A percentile compares a stretch with the other conserved stretches of the same genome.
phyloP scores from a whole-genome alignment of 1,140 invertebrate species.

The Cryptotermes secundus region DNA sequence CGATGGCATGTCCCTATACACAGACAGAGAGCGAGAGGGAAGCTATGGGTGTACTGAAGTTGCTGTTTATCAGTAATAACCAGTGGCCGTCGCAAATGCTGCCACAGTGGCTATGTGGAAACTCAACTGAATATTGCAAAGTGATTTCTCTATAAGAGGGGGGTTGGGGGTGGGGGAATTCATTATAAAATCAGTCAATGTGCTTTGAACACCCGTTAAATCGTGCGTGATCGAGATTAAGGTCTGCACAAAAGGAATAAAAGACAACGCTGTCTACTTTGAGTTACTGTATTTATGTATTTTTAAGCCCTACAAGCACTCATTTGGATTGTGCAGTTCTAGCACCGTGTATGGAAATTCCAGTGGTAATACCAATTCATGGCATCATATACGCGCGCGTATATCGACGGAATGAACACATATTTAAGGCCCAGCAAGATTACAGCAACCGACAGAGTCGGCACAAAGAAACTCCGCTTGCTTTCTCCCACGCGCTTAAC shows the following conservation, averaged over 20 bases:
- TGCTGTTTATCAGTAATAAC: constrained; percentile 7
- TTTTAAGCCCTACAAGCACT: background rate
- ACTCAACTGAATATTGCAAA: constrained; percentile 16
- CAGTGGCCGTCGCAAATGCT: background rate
- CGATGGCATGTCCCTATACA: constrained; percentile 7
- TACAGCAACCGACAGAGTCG: too few species aligned
- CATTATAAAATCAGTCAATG: constrained; percentile 14
- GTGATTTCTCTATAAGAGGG: background rate
- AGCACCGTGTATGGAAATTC: background rate
- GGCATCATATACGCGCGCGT: background rate
- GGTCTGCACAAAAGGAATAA: constrained; percentile 1
- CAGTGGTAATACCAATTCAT: background rate
- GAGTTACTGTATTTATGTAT: background rate
- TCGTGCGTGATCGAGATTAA: constrained; percentile 2
- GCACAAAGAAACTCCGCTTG: too few species aligned
- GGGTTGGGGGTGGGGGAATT: background rate
- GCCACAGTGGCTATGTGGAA: background rate
- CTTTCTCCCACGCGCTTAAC: too few species aligned
- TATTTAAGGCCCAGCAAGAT: too few species aligned
- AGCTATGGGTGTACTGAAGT: background rate
- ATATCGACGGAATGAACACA: too few species aligned
- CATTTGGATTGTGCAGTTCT: background rate
- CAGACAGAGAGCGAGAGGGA: background rate
- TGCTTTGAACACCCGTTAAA: constrained; percentile 19
- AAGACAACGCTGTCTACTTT: background rate